Conservation (phyloP, 2,113 vertebrate genomes). For the Bostrychus sinensis region DNA sequence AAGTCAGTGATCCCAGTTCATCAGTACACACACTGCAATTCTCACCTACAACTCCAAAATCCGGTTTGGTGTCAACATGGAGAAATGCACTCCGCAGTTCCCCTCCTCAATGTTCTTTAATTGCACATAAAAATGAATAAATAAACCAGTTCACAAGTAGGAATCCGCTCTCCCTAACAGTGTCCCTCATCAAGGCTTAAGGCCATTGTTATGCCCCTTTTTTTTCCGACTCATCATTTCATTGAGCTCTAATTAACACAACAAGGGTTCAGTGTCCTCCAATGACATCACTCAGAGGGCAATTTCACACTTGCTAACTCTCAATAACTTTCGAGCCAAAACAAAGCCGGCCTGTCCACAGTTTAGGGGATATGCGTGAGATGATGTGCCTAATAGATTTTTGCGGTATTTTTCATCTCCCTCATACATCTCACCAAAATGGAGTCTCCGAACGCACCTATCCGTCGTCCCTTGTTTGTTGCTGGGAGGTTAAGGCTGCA, state of each 20-base stretch:
- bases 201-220: slow-evolving; percentile 44
- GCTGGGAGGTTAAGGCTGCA: slow-evolving; percentile 38
- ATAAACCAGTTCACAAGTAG: slow-evolving; percentile 26
- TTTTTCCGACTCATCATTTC: slow-evolving; percentile 56
- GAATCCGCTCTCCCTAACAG: slow-evolving; percentile 31
- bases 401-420: slow-evolving; percentile 17
- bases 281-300: slow-evolving; percentile 70
- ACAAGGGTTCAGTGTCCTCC: slow-evolving; percentile 70
- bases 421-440: slow-evolving; percentile 24
- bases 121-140: slow-evolving; percentile 29
- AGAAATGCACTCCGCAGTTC: slow-evolving; percentile 3
- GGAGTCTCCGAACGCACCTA: slow-evolving; percentile 5
- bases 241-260: slow-evolving; percentile 70
- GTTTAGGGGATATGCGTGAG: slow-evolving; percentile 53
- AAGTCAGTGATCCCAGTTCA: slow-evolving; percentile 40
- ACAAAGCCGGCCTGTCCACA: slow-evolving; percentile 66
- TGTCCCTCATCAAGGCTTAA: slow-evolving; percentile 52
- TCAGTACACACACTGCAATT: slow-evolving; percentile 32
- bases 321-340: slow-evolving; percentile 67
- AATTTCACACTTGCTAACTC: slow-evolving; percentile 73
- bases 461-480: slow-evolving; percentile 21
- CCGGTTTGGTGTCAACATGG: slow-evolving; percentile 26
- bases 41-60: slow-evolving; percentile 31
- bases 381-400: slow-evolving; percentile 46
- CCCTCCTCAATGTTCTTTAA: slow-evolving; percentile 19